Percentiles rank a stretch among this genome's conserved stretches.
phyloP scores from a whole-genome alignment of 2,113 vertebrate species.

The Vimba vimba region DNA sequence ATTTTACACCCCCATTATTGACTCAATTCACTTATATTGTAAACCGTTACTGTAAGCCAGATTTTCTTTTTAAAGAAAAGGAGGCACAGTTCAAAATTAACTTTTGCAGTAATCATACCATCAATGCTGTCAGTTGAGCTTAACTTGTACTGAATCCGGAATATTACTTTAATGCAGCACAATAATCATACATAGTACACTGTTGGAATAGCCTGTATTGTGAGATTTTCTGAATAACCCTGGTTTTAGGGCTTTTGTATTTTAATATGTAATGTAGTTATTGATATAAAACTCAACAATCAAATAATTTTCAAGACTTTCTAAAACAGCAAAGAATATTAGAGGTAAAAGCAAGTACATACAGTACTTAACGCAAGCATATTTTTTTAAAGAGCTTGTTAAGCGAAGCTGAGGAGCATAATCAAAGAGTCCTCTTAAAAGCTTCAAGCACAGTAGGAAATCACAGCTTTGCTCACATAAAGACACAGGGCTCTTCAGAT shows the following conservation, averaged over 20 bases:
- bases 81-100: not conserved
- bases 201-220: not conserved
- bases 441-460: constrained; percentile 22
- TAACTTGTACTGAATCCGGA: not conserved
- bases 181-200: not conserved
- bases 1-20: not conserved
- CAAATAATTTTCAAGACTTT: not conserved
- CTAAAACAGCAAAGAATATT: not conserved
- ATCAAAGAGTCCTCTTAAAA: constrained; percentile 22
- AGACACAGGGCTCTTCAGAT: constrained; percentile 29
- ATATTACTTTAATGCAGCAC: constrained; percentile 9
- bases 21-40: not conserved
- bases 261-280: not conserved
- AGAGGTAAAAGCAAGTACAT: not conserved
- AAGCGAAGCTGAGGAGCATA: constrained; percentile 24
- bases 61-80: not conserved
- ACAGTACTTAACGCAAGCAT: not conserved
- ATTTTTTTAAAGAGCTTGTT: constrained; percentile 39
- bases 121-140: not conserved
- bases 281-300: constrained; percentile 1
- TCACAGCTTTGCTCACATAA: constrained; percentile 23
- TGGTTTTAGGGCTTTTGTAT: not conserved
- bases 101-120: not conserved
- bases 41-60: not conserved
- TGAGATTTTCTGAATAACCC: not conserved